phyloP scores from a whole-genome alignment of 2,888 invertebrate species.

The Netelia virgata region DNA sequence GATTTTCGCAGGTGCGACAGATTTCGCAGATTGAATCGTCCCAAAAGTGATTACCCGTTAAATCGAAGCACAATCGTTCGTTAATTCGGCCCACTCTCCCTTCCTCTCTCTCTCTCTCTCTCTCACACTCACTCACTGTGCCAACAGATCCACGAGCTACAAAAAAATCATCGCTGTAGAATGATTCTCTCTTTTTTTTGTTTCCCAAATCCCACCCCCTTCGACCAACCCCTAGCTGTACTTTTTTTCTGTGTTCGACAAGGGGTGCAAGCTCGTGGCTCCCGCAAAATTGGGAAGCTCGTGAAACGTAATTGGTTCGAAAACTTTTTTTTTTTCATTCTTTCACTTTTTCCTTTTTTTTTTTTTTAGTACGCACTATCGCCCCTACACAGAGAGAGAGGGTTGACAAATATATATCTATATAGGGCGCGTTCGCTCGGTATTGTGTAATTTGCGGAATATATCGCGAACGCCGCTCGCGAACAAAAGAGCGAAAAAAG shows the following conservation, averaged over 20 bases:
- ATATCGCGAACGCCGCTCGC: slow-evolving; percentile 27
- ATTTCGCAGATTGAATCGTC: slow-evolving; percentile 10
- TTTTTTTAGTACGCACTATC: not conserved
- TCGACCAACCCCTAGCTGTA: not conserved
- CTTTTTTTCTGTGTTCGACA: not conserved
- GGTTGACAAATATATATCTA: not conserved
- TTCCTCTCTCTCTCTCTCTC: no score
- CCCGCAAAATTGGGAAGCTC: slow-evolving; percentile 37
- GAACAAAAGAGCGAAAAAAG: slow-evolving; percentile 16
- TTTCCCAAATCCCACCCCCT: not conserved
- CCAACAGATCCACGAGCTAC: not conserved
- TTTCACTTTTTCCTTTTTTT: not conserved
- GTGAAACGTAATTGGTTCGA: slow-evolving; percentile 41
- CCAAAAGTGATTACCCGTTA: slow-evolving; percentile 11
- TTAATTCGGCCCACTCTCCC: not conserved
- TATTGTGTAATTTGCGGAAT: slow-evolving; percentile 29
- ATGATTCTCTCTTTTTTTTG: slow-evolving; percentile 1
- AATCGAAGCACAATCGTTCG: slow-evolving; percentile 2
- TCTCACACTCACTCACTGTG: not conserved
- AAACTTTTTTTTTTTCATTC: slow-evolving; percentile 18
- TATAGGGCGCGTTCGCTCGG: not conserved
- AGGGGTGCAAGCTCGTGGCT: not conserved
- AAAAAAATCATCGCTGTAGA: slow-evolving; percentile 1
- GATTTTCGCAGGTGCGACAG: slow-evolving; percentile 6
- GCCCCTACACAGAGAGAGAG: not conserved